phyloP scores from a whole-genome alignment of 2,797 vertebrate genomes.

The Ambastaia sidthimunki region DNA sequence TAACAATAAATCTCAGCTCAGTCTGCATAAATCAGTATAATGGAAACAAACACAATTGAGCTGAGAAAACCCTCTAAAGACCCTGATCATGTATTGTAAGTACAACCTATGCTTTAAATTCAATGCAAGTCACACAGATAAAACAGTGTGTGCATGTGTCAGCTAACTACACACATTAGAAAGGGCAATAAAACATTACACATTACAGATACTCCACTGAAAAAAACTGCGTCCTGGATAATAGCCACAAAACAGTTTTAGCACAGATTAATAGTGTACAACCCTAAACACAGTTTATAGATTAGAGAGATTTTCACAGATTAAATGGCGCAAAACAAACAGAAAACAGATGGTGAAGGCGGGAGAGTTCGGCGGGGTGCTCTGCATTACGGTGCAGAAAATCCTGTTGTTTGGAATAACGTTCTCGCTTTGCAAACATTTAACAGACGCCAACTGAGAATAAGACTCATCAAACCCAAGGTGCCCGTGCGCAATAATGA shows the following conservation, averaged over 20 bases:
- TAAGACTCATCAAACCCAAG: slow-evolving; percentile 12
- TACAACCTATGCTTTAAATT: not conserved
- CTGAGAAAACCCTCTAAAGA: not conserved
- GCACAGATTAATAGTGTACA: slow-evolving; percentile 27
- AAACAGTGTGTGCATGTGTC: not conserved
- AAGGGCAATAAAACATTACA: slow-evolving; percentile 9
- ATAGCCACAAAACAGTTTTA: slow-evolving; percentile 14
- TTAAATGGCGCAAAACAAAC: slow-evolving; percentile 52
- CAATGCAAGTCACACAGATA: not conserved
- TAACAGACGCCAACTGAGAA: slow-evolving; percentile 30
- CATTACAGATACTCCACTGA: not conserved
- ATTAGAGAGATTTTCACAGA: slow-evolving; percentile 53
- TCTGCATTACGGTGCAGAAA: slow-evolving; percentile 42
- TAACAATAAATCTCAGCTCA: slow-evolving; percentile 9
- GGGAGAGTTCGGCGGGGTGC: slow-evolving; percentile 31
- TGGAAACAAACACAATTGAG: not conserved
- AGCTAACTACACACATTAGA: not conserved
- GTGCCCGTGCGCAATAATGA: not conserved
- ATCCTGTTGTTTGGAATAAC: slow-evolving; percentile 49
- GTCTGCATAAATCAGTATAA: not conserved
- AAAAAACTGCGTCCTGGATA: not conserved
- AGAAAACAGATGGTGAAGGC: slow-evolving; percentile 61
- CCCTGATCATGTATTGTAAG: not conserved
- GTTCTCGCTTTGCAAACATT: slow-evolving; percentile 46
- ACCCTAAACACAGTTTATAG: slow-evolving; percentile 32